Evolutionary conservation across 2,113 vertebrate genomes (phyloP).

Genomic region (Tricholaema leucomelas): DNA sequence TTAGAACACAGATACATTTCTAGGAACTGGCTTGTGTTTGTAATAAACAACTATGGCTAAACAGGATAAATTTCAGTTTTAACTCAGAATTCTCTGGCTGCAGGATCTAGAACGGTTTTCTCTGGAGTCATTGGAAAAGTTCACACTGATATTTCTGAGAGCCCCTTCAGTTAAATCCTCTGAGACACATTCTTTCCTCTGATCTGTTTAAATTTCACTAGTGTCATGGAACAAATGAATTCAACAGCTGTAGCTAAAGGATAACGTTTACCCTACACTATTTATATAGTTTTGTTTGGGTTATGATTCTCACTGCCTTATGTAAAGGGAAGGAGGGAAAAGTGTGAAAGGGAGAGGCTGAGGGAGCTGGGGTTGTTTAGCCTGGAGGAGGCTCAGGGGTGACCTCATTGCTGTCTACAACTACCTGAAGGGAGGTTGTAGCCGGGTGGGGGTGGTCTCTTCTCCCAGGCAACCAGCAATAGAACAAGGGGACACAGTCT

Average conservation of each 20-base stretch:
- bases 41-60: neutral
- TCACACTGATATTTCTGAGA: neutral
- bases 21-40: neutral
- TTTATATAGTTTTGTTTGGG: neutral
- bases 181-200: constrained; percentile 10
- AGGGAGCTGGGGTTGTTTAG: no score
- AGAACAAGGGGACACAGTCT: no score
- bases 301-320: neutral
- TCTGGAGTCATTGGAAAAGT: neutral
- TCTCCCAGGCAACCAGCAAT: no score
- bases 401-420: no score
- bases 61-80: neutral
- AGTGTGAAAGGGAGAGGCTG: neutral
- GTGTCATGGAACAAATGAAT: neutral
- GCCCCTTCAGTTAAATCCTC: neutral
- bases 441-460: no score
- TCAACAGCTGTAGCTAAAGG: neutral
- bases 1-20: neutral
- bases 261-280: neutral
- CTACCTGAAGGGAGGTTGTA: no score
- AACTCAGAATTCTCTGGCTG: neutral
- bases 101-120: neutral
- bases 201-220: neutral
- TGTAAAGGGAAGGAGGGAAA: neutral
- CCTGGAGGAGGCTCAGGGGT: no score